Evolutionary conservation across 2,797 vertebrate genomes (phyloP).

Genomic region (Petrocephalus schoutedeni): DNA sequence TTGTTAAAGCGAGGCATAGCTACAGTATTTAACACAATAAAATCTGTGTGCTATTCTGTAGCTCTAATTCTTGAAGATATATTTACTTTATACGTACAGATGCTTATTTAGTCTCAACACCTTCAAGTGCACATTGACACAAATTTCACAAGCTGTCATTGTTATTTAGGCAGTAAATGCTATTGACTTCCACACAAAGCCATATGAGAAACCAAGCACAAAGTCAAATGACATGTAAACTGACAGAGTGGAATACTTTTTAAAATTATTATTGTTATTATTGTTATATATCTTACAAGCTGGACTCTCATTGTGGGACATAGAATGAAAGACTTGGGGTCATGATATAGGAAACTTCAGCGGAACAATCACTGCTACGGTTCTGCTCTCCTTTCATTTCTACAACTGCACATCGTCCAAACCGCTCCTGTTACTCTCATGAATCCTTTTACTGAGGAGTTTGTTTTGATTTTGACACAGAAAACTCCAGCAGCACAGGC

Average conservation of each 20-base stretch:
- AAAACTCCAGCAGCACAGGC: background rate
- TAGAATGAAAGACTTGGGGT: background rate
- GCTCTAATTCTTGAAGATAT: background rate
- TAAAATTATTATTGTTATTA: background rate
- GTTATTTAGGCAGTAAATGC: background rate
- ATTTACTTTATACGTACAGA: background rate
- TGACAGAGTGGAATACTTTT: background rate
- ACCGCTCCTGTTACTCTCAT: background rate
- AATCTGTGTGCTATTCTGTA: background rate
- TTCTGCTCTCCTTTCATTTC: background rate
- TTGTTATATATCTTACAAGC: background rate
- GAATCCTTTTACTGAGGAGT: background rate
- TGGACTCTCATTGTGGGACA: background rate
- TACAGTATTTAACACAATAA: background rate
- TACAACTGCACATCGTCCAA: background rate
- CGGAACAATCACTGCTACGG: background rate
- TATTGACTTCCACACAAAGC: background rate
- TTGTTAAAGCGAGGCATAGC: background rate
- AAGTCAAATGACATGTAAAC: background rate
- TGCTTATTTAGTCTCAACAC: background rate
- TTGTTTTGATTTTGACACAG: constrained; percentile 11
- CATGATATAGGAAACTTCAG: background rate
- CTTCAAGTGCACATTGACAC: background rate
- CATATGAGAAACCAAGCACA: background rate
- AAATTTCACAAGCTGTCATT: background rate